phyloP scores from a whole-genome alignment of 2,797 vertebrate species.

The Tiaroga cobitis region DNA sequence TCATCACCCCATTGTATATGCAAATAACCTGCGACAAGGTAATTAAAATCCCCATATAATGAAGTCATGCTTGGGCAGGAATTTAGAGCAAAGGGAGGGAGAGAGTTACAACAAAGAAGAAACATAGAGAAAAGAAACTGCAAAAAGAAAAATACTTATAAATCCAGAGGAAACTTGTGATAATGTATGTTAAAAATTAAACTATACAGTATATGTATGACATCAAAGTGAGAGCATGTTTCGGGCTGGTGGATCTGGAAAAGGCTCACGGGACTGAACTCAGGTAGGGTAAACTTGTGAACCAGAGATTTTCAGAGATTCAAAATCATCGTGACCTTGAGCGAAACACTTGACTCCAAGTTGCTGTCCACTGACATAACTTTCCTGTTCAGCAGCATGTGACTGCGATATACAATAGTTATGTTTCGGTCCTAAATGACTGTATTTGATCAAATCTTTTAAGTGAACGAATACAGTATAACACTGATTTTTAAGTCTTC shows the following conservation, averaged over 20 bases:
- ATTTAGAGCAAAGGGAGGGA: constrained; percentile 24
- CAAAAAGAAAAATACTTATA: not conserved
- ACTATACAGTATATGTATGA: not conserved
- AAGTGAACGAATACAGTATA: not conserved
- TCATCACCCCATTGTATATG: constrained; percentile 41
- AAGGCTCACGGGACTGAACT: constrained; percentile 16
- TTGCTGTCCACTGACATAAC: not conserved
- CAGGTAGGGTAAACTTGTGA: not conserved
- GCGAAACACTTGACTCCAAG: not conserved
- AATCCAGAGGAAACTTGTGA: not conserved
- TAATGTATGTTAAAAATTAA: not conserved
- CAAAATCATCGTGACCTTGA: not conserved
- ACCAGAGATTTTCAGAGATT: constrained; percentile 8
- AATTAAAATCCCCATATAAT: constrained; percentile 54
- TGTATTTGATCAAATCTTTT: not conserved
- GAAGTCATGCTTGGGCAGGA: constrained; percentile 38
- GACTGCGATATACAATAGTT: not conserved
- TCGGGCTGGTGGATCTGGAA: not conserved
- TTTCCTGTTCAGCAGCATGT: not conserved
- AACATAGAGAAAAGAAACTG: not conserved
- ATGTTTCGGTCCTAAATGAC: not conserved
- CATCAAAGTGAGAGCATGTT: not conserved
- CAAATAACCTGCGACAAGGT: constrained; percentile 48
- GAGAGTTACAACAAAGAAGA: not conserved
- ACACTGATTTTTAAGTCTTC: not conserved